Base-by-base conservation (phyloP, 2,113 vertebrate genomes). In the Crotalus helleri region DNA sequence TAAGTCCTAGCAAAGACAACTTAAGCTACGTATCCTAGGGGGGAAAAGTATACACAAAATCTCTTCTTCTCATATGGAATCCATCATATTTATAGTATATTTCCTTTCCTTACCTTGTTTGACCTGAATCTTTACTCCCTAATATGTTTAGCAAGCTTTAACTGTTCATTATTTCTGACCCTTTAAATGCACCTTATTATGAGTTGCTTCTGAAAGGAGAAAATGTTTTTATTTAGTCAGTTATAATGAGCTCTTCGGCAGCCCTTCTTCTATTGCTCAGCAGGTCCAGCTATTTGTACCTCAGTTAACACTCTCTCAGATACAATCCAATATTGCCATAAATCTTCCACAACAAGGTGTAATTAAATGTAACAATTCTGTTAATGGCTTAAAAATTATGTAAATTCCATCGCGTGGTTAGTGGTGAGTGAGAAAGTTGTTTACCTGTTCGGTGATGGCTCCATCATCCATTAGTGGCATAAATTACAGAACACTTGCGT, bases 311-410 rank as follows among this genome's bases (percentile, higher is more conserved):
- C 54, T 55, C 57, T 95, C 51, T 92, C 55, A 93, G 92, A 90
- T 85, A 61, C 0, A 93, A 94, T 93, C 87, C 96, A 94, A 94
- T 91, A 93, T 58, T 81, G 23, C 33, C 95, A 91, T 92, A 94
- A 91, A 57, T 93, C 29, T 39, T 64, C 91, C 87, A 29, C 91
- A 94, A 88, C 95, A 96, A 95, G 57, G 58, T 58, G 10, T 91
- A 96, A 95, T 97, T 96, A 94, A 95, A 95, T 88, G 51, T 91
- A 95, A 90, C 87, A 53, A 11, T 94, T 94, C 94, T 92, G 87
- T 88, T 9, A 88, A 87, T 93, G 88, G 91, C 94, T 97, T 92
- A 91, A 94, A 94, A 94, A 92, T 91, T 92, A 96, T 93, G 85
- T 57, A 93, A 94, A 93, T 90, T 12, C 49, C 88, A 59, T 91